phyloP scores from a whole-genome alignment of 2,888 invertebrate genomes.

The Brachyptera putata region DNA sequence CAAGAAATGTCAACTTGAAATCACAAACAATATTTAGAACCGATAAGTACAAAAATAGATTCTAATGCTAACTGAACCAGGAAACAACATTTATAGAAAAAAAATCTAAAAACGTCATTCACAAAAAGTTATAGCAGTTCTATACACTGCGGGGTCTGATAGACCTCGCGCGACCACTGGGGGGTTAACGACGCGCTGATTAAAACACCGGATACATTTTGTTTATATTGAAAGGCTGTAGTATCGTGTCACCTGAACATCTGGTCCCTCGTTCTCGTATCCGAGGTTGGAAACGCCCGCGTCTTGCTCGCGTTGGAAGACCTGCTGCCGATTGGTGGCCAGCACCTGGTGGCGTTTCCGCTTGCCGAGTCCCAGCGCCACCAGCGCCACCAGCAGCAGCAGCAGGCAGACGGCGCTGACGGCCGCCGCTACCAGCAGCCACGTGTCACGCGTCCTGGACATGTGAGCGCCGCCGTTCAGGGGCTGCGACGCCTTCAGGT shows the following conservation, averaged over 20 bases:
- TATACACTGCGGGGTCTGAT: too few species aligned
- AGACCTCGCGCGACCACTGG: too few species aligned
- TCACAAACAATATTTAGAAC: too few species aligned
- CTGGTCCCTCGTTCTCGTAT: constrained; percentile 44
- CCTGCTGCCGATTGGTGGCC: constrained; percentile 40
- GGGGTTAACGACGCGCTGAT: too few species aligned
- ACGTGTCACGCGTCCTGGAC: constrained; percentile 48
- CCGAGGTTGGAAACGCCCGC: constrained; percentile 42
- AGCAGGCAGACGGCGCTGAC: constrained; percentile 57
- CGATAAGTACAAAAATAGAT: too few species aligned
- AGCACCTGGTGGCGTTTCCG: constrained; percentile 42
- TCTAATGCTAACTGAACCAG: too few species aligned
- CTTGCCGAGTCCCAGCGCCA: constrained; percentile 45
- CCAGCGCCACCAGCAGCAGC: constrained; percentile 52
- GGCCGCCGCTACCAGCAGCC: constrained; percentile 62
- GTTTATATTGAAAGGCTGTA: too few species aligned
- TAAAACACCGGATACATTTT: too few species aligned
- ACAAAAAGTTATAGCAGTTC: too few species aligned
- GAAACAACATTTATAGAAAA: too few species aligned
- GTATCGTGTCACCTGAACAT: constrained; percentile 49
- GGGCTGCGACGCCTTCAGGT: constrained; percentile 60
- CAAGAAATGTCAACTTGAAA: too few species aligned
- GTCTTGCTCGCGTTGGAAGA: constrained; percentile 40
- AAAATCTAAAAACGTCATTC: too few species aligned
- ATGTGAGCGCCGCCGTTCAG: constrained; percentile 53